Evolutionary conservation across 1,140 invertebrate genomes (phyloP).

Genomic region (Zaprionus kolodkinae): DNA sequence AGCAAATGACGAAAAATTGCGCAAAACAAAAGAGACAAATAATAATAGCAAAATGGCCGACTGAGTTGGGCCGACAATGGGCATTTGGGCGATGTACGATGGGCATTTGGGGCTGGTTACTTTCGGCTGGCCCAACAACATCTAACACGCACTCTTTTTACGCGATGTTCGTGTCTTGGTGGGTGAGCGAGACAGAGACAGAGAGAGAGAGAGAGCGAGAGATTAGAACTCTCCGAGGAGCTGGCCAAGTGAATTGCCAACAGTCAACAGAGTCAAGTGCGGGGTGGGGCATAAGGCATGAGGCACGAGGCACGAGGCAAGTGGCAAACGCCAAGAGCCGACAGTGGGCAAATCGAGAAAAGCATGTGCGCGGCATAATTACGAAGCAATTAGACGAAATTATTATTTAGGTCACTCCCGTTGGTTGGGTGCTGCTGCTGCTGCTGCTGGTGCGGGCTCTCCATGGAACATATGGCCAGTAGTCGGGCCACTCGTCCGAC

Average conservation of each 20-base stretch:
- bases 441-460: background rate
- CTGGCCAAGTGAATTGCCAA: constrained; percentile 65
- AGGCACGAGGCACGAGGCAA: background rate
- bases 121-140: constrained; percentile 10
- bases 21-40: constrained; percentile 79
- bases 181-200: constrained; percentile 4
- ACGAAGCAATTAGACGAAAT: constrained; percentile 82
- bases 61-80: constrained; percentile 26
- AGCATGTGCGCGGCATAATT: constrained; percentile 80
- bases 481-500: constrained; percentile 15
- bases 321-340: constrained; percentile 8
- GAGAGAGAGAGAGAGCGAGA: background rate
- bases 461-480: constrained; percentile 66
- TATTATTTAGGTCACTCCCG: constrained; percentile 73
- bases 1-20: constrained; percentile 78
- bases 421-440: background rate
- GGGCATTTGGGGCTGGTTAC: background rate
- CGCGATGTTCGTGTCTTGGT: background rate
- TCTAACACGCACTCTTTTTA: constrained; percentile 18
- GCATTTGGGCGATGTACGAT: background rate
- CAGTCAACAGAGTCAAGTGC: constrained; percentile 23
- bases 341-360: constrained; percentile 75
- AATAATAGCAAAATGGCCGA: constrained; percentile 74
- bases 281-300: background rate
- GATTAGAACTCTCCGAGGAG: constrained; percentile 27